These are phyloP conservation scores for Pelagia noctiluca DNA, from an alignment of 30 jellyfish, hydroid and myxozoan genomes.

Conservation along the genomic window DNA sequence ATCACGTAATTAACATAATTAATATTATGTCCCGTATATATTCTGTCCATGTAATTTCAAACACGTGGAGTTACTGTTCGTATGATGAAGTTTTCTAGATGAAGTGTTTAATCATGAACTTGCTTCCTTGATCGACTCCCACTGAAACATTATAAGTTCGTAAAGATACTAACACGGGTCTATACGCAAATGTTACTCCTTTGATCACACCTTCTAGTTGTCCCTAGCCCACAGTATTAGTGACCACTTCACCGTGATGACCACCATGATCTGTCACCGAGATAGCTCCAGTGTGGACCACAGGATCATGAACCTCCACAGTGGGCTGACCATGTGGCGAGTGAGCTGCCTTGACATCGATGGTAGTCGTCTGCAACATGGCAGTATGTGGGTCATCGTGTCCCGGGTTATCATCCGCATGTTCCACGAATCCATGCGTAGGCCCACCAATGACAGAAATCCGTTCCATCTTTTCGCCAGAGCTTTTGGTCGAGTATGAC, in stretches of 20 bases:
- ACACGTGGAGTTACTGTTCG: too few relatives aligned
- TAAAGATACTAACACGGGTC: too few relatives aligned
- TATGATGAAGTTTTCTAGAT: too few relatives aligned
- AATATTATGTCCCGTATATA: too few relatives aligned
- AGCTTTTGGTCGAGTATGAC: slow-evolving; percentile 53
- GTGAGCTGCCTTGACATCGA: slow-evolving; percentile 74
- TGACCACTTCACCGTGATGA: slow-evolving; percentile 72
- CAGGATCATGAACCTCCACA: slow-evolving; percentile 63
- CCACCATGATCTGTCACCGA: slow-evolving; percentile 73
- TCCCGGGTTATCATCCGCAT: slow-evolving; percentile 48
- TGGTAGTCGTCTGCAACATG: slow-evolving; percentile 61
- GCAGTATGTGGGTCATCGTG: slow-evolving; percentile 64
- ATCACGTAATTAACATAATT: too few relatives aligned
- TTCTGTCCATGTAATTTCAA: too few relatives aligned
- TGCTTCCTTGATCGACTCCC: too few relatives aligned
- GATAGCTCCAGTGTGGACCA: slow-evolving; percentile 56
- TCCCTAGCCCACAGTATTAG: too few relatives aligned
- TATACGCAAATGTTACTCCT: too few relatives aligned
- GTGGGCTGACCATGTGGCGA: slow-evolving; percentile 73
- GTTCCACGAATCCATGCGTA: slow-evolving; percentile 62
- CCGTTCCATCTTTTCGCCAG: slow-evolving; percentile 75
- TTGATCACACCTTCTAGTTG: too few relatives aligned
- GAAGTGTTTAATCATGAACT: too few relatives aligned
- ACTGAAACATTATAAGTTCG: too few relatives aligned
- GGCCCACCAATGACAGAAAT: slow-evolving; percentile 78